Evolutionary conservation across 1,140 invertebrate genomes (phyloP).

Genomic region (Mizuhopecten yessoensis): DNA sequence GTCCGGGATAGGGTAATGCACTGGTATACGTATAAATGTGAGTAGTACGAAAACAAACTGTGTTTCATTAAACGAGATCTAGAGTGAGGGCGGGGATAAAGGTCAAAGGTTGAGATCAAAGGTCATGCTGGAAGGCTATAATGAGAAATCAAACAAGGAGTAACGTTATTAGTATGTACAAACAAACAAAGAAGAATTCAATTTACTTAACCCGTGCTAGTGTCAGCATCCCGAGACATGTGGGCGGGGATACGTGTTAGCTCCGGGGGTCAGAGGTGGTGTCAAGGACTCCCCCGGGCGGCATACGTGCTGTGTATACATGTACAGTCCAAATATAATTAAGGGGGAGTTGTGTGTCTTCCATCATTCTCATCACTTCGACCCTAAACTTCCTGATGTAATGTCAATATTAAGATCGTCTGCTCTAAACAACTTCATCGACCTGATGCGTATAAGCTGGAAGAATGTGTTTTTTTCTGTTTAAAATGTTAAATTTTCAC

Average conservation of each 20-base stretch:
- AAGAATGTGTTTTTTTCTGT: too few species aligned
- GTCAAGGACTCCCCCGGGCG: background rate
- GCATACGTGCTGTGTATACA: background rate
- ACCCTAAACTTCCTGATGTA: background rate
- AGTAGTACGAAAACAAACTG: too few species aligned
- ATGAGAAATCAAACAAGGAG: too few species aligned
- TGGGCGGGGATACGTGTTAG: background rate
- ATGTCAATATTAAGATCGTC: background rate
- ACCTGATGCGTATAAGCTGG: background rate
- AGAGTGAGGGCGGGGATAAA: too few species aligned
- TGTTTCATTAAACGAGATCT: too few species aligned
- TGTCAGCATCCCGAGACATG: too few species aligned
- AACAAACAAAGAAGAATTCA: background rate
- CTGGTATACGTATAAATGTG: too few species aligned
- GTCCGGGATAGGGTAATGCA: too few species aligned
- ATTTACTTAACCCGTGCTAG: background rate
- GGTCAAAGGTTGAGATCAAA: too few species aligned
- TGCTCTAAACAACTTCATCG: background rate
- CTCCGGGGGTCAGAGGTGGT: background rate
- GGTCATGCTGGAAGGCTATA: too few species aligned
- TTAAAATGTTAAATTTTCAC: too few species aligned
- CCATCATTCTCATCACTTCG: background rate
- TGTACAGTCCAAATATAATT: background rate
- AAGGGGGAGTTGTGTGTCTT: background rate
- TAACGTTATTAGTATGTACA: background rate